A percentile compares a stretch with the other conserved stretches of the same genome.
Evolutionary conservation across 64 coral and sea anemone genomes (phyloP).

Genomic region (Trachythela sp.): DNA sequence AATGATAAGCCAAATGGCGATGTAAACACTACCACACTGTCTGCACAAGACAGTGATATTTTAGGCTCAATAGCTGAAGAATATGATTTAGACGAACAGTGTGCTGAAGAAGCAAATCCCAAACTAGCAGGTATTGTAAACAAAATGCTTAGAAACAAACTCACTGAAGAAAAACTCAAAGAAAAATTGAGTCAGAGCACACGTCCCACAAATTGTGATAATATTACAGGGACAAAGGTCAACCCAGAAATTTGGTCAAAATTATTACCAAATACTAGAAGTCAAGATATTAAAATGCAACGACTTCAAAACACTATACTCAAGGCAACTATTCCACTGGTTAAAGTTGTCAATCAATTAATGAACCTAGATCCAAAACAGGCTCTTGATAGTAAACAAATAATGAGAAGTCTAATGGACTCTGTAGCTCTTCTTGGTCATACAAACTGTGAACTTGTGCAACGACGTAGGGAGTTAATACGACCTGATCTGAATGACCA

Average conservation of each 20-base stretch:
- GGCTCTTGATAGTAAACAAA: not conserved
- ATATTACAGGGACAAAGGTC: constrained; percentile 18
- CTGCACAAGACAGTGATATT: too few species aligned
- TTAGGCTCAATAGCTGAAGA: not conserved
- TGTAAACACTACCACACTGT: not conserved
- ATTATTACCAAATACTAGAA: constrained; percentile 34
- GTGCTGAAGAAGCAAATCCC: not conserved
- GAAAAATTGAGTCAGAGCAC: constrained; percentile 13
- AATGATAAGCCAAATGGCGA: not conserved
- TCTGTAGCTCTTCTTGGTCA: constrained; percentile 11
- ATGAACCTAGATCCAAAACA: not conserved
- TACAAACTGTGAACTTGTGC: constrained; percentile 37
- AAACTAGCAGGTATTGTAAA: constrained; percentile 33
- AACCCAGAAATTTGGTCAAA: constrained; percentile 48
- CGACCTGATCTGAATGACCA: constrained; percentile 36
- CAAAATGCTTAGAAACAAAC: constrained; percentile 36
- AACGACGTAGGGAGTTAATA: constrained; percentile 34
- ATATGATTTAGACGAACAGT: constrained; percentile 23
- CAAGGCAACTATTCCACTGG: constrained; percentile 33
- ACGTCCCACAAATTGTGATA: constrained; percentile 40
- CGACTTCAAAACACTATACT: constrained; percentile 31
- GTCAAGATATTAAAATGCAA: constrained; percentile 29
- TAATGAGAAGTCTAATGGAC: too few species aligned
- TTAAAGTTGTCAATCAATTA: constrained; percentile 11
- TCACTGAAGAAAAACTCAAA: constrained; percentile 35